phyloP scores from a whole-genome alignment of 2,113 vertebrate species.

The Seriola rivoliana region DNA sequence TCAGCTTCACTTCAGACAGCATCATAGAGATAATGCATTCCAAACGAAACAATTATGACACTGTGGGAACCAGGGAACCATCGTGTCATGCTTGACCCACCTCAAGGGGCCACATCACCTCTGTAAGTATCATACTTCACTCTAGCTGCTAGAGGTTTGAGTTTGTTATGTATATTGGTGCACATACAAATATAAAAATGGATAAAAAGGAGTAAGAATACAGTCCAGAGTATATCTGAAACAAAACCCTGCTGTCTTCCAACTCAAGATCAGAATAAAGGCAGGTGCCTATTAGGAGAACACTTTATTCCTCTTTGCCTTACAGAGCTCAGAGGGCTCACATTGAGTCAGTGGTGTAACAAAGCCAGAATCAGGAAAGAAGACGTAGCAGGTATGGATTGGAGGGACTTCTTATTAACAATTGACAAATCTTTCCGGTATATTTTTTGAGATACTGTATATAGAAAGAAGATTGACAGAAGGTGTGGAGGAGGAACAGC shows the following conservation, averaged over 20 bases:
- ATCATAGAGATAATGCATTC: neutral
- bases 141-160: neutral
- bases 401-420: neutral
- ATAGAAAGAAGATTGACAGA: slow-evolving; percentile 17
- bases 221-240: neutral
- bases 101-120: neutral
- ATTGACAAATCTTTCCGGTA: neutral
- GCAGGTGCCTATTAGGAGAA: neutral
- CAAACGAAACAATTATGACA: neutral
- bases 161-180: neutral
- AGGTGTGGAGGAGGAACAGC: slow-evolving; percentile 9
- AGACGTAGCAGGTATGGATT: neutral
- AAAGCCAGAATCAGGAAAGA: no score
- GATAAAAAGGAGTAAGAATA: neutral
- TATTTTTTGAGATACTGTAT: neutral
- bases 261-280: neutral
- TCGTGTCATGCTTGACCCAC: neutral
- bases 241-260: neutral
- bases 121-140: neutral
- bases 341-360: neutral
- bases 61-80: neutral
- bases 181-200: neutral
- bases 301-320: neutral
- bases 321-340: neutral
- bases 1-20: neutral